Evolutionary conservation across 2,888 invertebrate species (phyloP).

Genomic region (Ochropleura leucogaster): DNA sequence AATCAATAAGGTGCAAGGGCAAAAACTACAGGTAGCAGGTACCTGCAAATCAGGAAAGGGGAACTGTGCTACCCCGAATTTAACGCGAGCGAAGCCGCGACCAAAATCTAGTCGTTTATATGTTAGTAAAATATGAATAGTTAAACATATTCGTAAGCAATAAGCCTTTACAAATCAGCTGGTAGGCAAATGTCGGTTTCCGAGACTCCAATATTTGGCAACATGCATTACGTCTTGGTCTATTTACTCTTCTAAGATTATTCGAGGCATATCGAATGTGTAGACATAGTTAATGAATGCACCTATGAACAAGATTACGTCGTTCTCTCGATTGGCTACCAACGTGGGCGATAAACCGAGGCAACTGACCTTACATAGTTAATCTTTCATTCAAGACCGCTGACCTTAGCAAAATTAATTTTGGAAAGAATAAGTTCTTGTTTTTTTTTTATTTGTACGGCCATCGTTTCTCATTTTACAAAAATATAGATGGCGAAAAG

Average conservation of each 20-base stretch:
- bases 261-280: background rate
- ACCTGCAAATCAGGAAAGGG: too few relatives aligned
- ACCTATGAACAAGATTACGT: constrained; percentile 20
- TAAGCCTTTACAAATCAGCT: too few relatives aligned
- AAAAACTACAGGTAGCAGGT: too few relatives aligned
- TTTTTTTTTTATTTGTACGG: constrained; percentile 5
- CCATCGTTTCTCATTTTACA: background rate
- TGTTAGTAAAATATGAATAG: background rate
- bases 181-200: background rate
- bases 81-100: too few relatives aligned
- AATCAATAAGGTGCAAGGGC: too few relatives aligned
- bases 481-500: background rate
- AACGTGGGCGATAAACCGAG: constrained; percentile 18
- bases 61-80: too few relatives aligned
- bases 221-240: background rate
- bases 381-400: constrained; percentile 29
- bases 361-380: constrained; percentile 5
- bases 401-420: constrained; percentile 22
- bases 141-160: background rate
- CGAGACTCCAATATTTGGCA: background rate
- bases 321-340: constrained; percentile 14
- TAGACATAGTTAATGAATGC: background rate
- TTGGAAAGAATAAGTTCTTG: constrained; percentile 12
- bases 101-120: too few relatives aligned
- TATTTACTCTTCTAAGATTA: background rate